Base-by-base conservation (phyloP, 2,797 vertebrate genomes). In the Tympanoctomys barrerae region DNA sequence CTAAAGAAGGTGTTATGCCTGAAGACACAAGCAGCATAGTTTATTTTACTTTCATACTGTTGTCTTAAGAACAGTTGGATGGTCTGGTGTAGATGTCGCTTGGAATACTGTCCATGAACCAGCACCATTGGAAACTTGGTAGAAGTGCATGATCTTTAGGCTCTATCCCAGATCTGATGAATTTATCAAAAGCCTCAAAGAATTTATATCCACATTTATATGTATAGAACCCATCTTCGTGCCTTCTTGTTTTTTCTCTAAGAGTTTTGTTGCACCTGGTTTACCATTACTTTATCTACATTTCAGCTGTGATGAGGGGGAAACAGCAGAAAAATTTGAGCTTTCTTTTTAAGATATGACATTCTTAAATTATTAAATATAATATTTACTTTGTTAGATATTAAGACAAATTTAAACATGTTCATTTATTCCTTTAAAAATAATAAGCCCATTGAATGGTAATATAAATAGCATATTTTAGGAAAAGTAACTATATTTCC, bases 351-450 rank as follows among this genome's bases (percentile, higher is more conserved):
- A 86, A 70, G 19, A 86, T 90, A 28, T 86, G 59, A 87, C 0
- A 68, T 42, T 9, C 24, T 92, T 77, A 79, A 79, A 52, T 75
- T 2, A 39, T 52, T 95, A 83, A 88, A 83, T 93, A 90, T 61
- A 33, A 18, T 70, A 70, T 46, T 85, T 39, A 77, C 33, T 83
- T 0, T 79, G 13, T 89, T 92, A 73, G 42, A 85, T 78, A 54
- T 94, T 81, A 73, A 80, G 12, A 16, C 82, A 84, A 86, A 52
- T 46, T 91, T 82, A 28, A 87, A 81, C 57, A 22, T 80, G 73
- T 68, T 83, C n/a, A 33, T 61, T 93, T 84, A 75, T 75, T 92
- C 70, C 24, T 92, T 92, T 81, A 75, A 96, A 94, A 77, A 42
- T 59, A 90, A 62, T 5, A 70, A 70, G 13, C n/a, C 54, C 28